Evolutionary conservation across 2,113 vertebrate species (phyloP), one percentile per base, ranked within the genome.

Genomic region (Pachyramphus minor): DNA sequence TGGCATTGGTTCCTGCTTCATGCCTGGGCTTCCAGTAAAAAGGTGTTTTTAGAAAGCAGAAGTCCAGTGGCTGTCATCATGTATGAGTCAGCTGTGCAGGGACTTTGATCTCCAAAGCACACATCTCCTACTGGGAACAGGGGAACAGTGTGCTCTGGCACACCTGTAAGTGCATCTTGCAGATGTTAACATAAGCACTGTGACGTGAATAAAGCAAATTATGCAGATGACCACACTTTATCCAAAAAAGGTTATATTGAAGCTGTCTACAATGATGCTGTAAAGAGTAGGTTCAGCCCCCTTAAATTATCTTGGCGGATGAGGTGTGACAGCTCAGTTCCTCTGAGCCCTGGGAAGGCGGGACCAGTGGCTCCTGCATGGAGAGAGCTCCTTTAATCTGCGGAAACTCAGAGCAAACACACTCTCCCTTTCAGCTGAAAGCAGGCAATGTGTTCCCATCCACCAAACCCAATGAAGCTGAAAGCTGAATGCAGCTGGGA

Each of bases 341-440:
- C 41, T 62, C 39, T 1, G 2, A 23, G 42, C 39, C 1, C 0
- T 0, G 1, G 79, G 75, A 79, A 63, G 67, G 49, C 8, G 1
- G 33, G 79, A 39, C 23, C 2, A 5, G 12, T 1, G 24, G 25
- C 72, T 33, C 73, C 73, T 66, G 22, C 1, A 1, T 41, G 41
- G 55, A 55, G 42, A n/a, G 30, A 41, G n/a, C 19, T 91, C 35
- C 60, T 87, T 81, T 71, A 27, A 50, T 78, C 77, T 67, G 44
- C 1, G 2, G 93, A 84, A 93, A 25, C 4, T 7, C 0, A 7
- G 63, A 69, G 15, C 73, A 69, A 94, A 80, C 17, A 50, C 0
- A 0, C 39, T 53, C 42, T 52, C 3, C 0, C 0, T 44, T 55
- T 79, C 45, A 47, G 50, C 69, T 60, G 37, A 78, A 79, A 91